A percentile compares a stretch with the other conserved stretches of the same genome.
Evolutionary conservation across 2,113 vertebrate genomes (phyloP).

Genomic region (Isichthys henryi): DNA sequence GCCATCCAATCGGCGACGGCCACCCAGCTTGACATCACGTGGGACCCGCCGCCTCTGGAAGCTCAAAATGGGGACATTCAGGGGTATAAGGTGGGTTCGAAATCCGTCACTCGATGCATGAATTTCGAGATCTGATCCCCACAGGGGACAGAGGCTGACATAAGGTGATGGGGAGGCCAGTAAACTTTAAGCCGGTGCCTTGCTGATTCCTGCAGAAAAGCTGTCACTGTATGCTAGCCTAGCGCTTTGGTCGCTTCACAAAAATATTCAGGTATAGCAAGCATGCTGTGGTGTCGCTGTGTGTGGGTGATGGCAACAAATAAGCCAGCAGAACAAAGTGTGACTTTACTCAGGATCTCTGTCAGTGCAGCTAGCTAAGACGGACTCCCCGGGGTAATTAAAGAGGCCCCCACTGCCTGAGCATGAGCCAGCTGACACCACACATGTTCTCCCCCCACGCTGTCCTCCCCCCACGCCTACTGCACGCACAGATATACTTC

Average conservation of each 20-base stretch:
- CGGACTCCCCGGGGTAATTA: neutral
- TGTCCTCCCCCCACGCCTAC: neutral
- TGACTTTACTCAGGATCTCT: neutral
- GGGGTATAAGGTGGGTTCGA: slow-evolving; percentile 80
- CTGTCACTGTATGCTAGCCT: neutral
- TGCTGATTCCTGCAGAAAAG: neutral
- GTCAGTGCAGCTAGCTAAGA: neutral
- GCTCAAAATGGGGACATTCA: slow-evolving; percentile 94
- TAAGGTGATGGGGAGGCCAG: neutral
- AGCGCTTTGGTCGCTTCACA: neutral
- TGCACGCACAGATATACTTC: slow-evolving; percentile 75
- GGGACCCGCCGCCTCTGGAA: slow-evolving; percentile 80
- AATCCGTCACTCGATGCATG: neutral
- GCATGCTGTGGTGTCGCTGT: neutral
- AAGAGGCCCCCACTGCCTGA: neutral
- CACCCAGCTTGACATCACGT: slow-evolving; percentile 87
- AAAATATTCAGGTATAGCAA: neutral
- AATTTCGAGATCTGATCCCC: neutral
- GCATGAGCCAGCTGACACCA: neutral
- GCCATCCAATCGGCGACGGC: slow-evolving; percentile 74
- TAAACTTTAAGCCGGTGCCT: neutral
- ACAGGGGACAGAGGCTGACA: neutral
- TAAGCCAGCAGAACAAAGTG: neutral
- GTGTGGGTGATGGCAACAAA: neutral
- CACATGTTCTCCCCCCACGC: neutral